phyloP scores from a whole-genome alignment of 2,888 invertebrate genomes.

The Anorthoa munda region DNA sequence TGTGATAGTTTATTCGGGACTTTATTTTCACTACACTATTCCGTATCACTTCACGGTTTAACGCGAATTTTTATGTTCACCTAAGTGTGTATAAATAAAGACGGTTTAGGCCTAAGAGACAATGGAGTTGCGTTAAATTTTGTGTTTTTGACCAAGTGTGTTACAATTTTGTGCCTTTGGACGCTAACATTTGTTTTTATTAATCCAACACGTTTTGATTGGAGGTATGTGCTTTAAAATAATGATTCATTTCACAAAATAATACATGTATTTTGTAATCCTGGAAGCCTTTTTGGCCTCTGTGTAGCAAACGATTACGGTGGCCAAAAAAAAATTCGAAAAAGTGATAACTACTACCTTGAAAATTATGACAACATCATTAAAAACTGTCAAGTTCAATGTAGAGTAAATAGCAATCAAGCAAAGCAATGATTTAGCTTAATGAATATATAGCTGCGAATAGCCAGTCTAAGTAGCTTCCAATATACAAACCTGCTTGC shows the following conservation, averaged over 20 bases:
- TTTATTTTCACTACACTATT: slow-evolving; percentile 74
- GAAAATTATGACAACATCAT: too few species aligned
- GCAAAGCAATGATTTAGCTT: neutral
- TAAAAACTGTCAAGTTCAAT: too few species aligned
- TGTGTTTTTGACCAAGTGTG: slow-evolving; percentile 3
- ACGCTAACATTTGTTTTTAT: neutral
- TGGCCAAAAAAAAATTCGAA: too few species aligned
- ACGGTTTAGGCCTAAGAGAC: slow-evolving; percentile 12
- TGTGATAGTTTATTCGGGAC: slow-evolving; percentile 77
- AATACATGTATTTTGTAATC: neutral
- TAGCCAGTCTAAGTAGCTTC: neutral
- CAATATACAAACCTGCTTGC: neutral
- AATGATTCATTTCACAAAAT: neutral
- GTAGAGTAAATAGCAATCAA: neutral
- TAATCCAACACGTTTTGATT: neutral
- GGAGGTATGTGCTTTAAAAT: too few species aligned
- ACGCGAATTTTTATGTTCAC: slow-evolving; percentile 61
- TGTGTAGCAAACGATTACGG: too few species aligned
- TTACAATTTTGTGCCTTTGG: neutral
- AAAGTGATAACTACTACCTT: too few species aligned
- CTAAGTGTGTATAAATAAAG: slow-evolving; percentile 46
- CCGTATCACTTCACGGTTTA: slow-evolving; percentile 65
- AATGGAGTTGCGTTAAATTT: slow-evolving; percentile 4
- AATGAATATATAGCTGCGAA: neutral
- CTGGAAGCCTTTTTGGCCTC: neutral